Percentiles rank a stretch among this genome's conserved stretches.
Conservation (phyloP, 2,797 vertebrate species). For the Ataeniobius toweri region DNA sequence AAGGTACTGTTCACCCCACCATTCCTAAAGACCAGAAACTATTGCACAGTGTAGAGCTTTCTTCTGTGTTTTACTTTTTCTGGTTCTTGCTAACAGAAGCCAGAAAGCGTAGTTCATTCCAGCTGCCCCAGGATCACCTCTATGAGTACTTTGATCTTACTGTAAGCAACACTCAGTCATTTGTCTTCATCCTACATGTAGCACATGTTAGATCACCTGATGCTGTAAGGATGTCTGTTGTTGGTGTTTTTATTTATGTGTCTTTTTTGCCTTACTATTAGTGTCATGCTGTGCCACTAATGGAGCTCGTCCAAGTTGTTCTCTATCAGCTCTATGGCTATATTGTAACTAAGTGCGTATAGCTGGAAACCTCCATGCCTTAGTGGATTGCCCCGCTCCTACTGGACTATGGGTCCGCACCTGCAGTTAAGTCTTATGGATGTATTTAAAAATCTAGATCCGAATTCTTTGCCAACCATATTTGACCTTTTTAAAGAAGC, state of each 20-base stretch:
- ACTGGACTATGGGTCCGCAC: not conserved
- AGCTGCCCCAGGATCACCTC: not conserved
- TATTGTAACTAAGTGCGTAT: not conserved
- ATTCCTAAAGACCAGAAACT: not conserved
- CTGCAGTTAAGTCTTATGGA: not conserved
- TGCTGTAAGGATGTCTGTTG: not conserved
- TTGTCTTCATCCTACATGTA: not conserved
- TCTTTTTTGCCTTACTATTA: not conserved
- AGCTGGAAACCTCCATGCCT: not conserved
- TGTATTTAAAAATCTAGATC: not conserved
- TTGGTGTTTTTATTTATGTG: not conserved
- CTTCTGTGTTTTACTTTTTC: not conserved
- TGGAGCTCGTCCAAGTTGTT: conserved; percentile 28
- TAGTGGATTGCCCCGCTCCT: not conserved
- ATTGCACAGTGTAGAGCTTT: not conserved
- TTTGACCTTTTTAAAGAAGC: not conserved
- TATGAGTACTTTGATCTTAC: not conserved
- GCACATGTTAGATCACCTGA: not conserved
- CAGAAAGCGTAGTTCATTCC: not conserved
- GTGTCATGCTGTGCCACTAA: conserved; percentile 13
- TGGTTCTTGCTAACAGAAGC: not conserved
- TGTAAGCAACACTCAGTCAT: not conserved
- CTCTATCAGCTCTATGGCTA: no score
- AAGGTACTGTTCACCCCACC: not conserved
- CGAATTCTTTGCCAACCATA: not conserved